Evolutionary conservation across 2,113 vertebrate genomes (phyloP).

Genomic region (Vicugna pacos): DNA sequence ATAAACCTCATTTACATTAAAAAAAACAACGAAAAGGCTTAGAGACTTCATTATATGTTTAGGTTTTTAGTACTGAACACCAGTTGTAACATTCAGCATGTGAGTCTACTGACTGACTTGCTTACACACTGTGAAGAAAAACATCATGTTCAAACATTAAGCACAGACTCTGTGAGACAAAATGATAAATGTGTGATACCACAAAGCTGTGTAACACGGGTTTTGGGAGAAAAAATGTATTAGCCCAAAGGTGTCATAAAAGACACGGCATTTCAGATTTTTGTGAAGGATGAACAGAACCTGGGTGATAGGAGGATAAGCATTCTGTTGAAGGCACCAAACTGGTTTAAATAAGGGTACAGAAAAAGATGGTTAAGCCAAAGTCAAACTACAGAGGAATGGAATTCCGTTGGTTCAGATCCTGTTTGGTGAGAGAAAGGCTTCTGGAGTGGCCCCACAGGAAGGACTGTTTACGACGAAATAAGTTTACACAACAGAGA

Average conservation of each 20-base stretch:
- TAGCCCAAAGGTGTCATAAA: background rate
- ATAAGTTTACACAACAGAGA: background rate
- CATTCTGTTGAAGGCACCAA: background rate
- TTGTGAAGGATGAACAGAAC: background rate
- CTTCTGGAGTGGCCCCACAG: conserved; percentile 62
- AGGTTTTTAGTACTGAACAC: background rate
- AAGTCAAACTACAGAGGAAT: background rate
- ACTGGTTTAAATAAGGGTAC: background rate
- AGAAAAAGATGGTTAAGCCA: background rate
- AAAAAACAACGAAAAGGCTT: background rate
- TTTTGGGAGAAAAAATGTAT: background rate
- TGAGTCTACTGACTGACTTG: background rate
- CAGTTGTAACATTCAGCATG: background rate
- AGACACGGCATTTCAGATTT: background rate
- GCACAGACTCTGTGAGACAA: background rate
- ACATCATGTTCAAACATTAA: background rate
- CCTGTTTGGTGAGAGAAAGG: conserved; percentile 52
- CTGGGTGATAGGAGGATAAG: background rate
- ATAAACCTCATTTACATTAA: background rate
- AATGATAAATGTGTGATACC: background rate
- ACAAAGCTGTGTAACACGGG: background rate
- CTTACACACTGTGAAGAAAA: background rate
- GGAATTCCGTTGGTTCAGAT: conserved; percentile 46
- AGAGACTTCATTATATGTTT: background rate
- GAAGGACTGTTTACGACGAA: background rate